Base-by-base conservation (phyloP, 1,140 invertebrate genomes). In the Maniola jurtina region DNA sequence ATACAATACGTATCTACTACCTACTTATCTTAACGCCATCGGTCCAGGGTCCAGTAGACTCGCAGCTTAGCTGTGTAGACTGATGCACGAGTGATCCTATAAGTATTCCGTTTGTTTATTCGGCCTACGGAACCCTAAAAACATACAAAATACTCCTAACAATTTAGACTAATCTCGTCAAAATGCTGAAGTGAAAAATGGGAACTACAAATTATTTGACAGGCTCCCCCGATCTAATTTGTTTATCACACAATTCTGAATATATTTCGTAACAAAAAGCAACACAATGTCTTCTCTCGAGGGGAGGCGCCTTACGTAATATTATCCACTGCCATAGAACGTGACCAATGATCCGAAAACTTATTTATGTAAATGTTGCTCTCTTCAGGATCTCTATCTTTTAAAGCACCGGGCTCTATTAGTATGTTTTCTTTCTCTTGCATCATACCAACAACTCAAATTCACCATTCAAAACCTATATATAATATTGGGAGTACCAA, bases 181-280 rank as follows among this genome's bases (percentile, higher is more conserved):
- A 14, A 25, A 16, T 11, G 48, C 10, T 16, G 14, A 7, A 48
- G 1, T 63, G 36, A 63, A 15, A 68, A 68, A 68, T 63, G 55
- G 25, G 16, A 33, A 45, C 60, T 36, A 60, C 63, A 62, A 65
- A 64, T 57, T 57, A 63, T 62, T 35, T 45, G 64, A 63, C 64
- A 59, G 55, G 52, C 38, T 42, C 25, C 61, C 34, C 25, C 56
- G 60, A 40, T 55, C 57, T 54, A 54, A 63, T 70, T 70, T 70
- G 64, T 66, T 66, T 70, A 66, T 47, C 33, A 25, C 48, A 59
- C 64, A 55, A 61, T 70, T 63, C 64, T 45, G 42, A 45, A 45
- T 5, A 45, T 55, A 54, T 45, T n/a, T n/a, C 42, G 42, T 11
- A 45, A 45, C 42, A 11, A 45, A 13, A 45, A 45, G 42, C 42